phyloP scores from a whole-genome alignment of 2,113 vertebrate species.

The Mellivora capensis region DNA sequence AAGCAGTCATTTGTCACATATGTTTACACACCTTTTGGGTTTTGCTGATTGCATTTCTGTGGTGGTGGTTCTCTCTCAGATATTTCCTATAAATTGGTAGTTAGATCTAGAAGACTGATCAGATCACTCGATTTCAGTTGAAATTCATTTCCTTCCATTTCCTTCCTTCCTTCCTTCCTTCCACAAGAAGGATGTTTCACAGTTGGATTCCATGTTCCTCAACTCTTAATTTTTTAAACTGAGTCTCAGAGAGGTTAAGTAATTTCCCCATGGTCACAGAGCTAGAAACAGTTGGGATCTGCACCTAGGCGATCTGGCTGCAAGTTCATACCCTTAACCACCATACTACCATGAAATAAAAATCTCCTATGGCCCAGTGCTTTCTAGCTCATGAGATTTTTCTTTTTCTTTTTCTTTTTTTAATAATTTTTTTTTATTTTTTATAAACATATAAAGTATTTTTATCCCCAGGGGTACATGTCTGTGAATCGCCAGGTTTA shows the following conservation, averaged over 20 bases:
- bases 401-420: no score
- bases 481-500: no score
- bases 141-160: background rate
- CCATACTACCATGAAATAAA: background rate
- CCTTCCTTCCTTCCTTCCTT: background rate
- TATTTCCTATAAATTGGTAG: background rate
- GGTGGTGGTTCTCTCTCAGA: background rate
- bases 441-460: no score
- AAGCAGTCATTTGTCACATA: background rate
- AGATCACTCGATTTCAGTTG: background rate
- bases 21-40: background rate
- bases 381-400: background rate
- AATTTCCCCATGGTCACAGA: background rate
- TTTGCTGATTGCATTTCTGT: background rate
- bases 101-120: background rate
- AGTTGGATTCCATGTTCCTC: background rate
- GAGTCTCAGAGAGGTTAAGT: background rate
- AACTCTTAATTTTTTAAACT: conserved; percentile 7
- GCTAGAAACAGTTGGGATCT: background rate
- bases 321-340: background rate
- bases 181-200: background rate
- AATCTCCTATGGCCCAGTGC: background rate
- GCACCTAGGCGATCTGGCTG: background rate
- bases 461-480: no score
- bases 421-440: no score